Evolutionary conservation across 2,888 invertebrate genomes (phyloP), one percentile per base, ranked within the genome.

Genomic region (Zele albiditarsus): DNA sequence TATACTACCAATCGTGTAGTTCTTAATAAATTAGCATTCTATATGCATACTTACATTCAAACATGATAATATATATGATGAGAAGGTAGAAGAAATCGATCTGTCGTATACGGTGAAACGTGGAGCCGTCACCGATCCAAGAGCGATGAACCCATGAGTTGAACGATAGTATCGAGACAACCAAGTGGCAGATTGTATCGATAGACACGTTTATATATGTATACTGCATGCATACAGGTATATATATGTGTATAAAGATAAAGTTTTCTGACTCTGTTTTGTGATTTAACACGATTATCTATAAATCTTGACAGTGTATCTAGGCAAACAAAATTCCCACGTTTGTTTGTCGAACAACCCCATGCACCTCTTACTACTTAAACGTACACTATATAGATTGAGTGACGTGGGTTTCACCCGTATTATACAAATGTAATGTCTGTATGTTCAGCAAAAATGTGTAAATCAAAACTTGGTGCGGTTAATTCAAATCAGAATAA

Each of bases 1-100:
- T 84, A 85, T 84, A 76, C 67, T 73, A 28, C n/a, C 20, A 10
- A 20, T 46, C 4, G 65, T 71, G 70, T 57, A 62, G 73, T 72
- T 66, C 62, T 72, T 71, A 25, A 63, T 53, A 27, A 28, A 60
- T 60, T 70, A 57, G 42, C 16, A 60, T n/a, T 60, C n/a, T 3
- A 3, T 46, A 3, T 46, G 46, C 1, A 12, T 38, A 38, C 38
- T 8, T 12, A 38, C 8, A 3, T 46, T 16, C 5, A 46, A 46
- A n/a, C 16, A n/a, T n/a, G n/a, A 46, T n/a, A 46, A 46, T n/a
- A 46, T 46, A n/a, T 46, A 5, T 3, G 27, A 5, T 3, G 27
- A 42, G 60, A 25, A 42, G n/a, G 27, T 66, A 60, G 27, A 65
- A 65, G 74, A 63, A 69, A 73, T 73, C 68, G 68, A 73, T 68